These are phyloP conservation scores for Brachionus rotundiformis DNA, from an alignment of 1,140 invertebrate species.

Conservation along the genomic window DNA sequence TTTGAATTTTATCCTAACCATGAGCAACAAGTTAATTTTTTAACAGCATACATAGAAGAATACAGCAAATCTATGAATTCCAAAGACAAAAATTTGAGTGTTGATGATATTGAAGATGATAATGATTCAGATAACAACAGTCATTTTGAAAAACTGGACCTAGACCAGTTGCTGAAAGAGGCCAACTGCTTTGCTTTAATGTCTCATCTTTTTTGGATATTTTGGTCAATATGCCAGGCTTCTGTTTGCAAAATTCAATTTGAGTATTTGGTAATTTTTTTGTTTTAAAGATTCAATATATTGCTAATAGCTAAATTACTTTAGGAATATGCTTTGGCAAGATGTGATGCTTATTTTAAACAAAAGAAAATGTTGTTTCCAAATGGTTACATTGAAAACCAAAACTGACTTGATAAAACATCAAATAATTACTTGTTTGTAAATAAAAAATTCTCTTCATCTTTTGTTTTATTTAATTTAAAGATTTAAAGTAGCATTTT, in stretches of 20 bases:
- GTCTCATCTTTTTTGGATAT: slow-evolving; percentile 48
- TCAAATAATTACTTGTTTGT: background rate
- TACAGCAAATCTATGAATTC: background rate
- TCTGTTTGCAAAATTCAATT: slow-evolving; percentile 33
- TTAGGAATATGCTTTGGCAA: slow-evolving; percentile 41
- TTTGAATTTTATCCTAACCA: slow-evolving; percentile 72
- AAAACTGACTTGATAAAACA: background rate
- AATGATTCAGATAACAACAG: background rate
- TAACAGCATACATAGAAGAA: background rate
- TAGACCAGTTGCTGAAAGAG: slow-evolving; percentile 24
- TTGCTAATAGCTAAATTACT: background rate
- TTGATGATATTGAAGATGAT: slow-evolving; percentile 16
- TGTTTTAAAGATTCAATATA: background rate
- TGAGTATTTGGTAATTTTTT: slow-evolving; percentile 35
- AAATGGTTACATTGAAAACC: background rate
- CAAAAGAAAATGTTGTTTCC: slow-evolving; percentile 45
- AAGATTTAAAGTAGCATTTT: background rate
- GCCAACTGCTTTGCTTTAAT: slow-evolving; percentile 47
- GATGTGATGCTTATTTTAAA: slow-evolving; percentile 50
- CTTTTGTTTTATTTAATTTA: background rate
- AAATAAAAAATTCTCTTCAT: background rate
- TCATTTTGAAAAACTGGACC: background rate
- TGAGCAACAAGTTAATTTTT: slow-evolving; percentile 75
- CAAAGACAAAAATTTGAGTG: background rate
- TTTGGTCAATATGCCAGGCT: slow-evolving; percentile 38